Evolutionary conservation across 2,797 vertebrate genomes (phyloP).

Genomic region (Ctenochaetus hawaiiensis): DNA sequence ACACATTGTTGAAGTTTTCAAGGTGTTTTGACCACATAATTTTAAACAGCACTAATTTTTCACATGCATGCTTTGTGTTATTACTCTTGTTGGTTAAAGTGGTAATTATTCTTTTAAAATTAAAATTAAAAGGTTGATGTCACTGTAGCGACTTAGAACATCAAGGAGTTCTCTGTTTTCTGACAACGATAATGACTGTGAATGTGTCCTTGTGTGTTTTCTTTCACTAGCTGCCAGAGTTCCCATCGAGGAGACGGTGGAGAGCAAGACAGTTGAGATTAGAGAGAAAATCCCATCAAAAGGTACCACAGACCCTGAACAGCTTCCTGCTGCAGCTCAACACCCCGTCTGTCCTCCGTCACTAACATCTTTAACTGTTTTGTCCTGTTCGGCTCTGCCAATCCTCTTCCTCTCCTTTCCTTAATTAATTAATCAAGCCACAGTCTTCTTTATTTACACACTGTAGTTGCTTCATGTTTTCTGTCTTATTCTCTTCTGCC

Average conservation of each 20-base stretch:
- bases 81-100: not conserved
- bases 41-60: not conserved
- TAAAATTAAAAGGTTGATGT: not conserved
- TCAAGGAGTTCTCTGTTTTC: not conserved
- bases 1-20: not conserved
- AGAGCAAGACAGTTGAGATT: constrained; percentile 74
- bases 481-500: constrained; percentile 18
- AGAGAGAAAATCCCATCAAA: constrained; percentile 72
- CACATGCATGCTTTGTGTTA: not conserved
- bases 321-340: constrained; percentile 24
- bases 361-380: constrained; percentile 32
- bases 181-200: constrained; percentile 9
- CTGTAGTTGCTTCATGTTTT: constrained; percentile 8
- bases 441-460: not conserved
- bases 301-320: constrained; percentile 73
- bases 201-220: constrained; percentile 20
- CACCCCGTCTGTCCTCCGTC: constrained; percentile 1
- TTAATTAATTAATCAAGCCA: not conserved
- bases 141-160: not conserved
- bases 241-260: constrained; percentile 79
- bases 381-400: not conserved
- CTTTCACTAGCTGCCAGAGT: constrained; percentile 72
- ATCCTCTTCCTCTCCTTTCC: not conserved
- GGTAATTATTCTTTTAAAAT: not conserved
- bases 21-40: not conserved